A percentile compares a stretch with the other conserved stretches of the same genome.
Evolutionary conservation across 2,113 vertebrate genomes (phyloP).

Genomic region (Pygathrix nemaeus): DNA sequence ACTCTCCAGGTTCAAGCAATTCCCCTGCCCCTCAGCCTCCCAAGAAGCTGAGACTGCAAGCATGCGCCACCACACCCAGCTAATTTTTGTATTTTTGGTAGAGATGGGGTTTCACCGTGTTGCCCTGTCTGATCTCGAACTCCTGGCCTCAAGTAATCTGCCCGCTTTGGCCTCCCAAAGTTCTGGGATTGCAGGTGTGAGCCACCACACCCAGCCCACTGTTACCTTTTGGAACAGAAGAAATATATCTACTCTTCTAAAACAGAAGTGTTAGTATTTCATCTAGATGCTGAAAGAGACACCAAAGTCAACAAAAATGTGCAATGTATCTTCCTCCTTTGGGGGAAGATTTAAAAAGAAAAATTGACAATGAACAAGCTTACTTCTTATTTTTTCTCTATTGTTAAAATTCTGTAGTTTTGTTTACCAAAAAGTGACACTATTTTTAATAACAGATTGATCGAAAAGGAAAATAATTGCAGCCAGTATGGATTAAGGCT

Average conservation of each 20-base stretch:
- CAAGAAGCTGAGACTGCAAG: too few species aligned
- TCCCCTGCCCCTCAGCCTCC: too few species aligned
- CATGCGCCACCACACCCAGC: too few species aligned
- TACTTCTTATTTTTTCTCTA: not conserved
- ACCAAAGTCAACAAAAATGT: not conserved
- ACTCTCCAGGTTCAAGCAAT: too few species aligned
- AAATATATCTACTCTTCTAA: not conserved
- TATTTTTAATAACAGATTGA: not conserved
- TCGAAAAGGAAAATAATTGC: not conserved
- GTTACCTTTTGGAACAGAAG: not conserved
- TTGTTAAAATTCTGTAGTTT: not conserved
- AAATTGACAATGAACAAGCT: not conserved
- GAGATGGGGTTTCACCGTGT: too few species aligned
- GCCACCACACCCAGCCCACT: too few species aligned
- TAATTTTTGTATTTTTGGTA: too few species aligned
- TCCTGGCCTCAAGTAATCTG: too few species aligned
- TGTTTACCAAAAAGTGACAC: not conserved
- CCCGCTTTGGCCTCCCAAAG: too few species aligned
- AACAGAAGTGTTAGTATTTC: not conserved
- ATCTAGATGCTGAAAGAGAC: not conserved
- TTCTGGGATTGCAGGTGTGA: too few species aligned
- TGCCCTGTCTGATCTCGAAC: too few species aligned
- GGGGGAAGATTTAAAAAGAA: not conserved
- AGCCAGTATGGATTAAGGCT: fast-evolving
- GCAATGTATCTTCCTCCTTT: not conserved